Base-by-base conservation (phyloP, 2,797 vertebrate genomes). In the Amblyraja radiata region DNA sequence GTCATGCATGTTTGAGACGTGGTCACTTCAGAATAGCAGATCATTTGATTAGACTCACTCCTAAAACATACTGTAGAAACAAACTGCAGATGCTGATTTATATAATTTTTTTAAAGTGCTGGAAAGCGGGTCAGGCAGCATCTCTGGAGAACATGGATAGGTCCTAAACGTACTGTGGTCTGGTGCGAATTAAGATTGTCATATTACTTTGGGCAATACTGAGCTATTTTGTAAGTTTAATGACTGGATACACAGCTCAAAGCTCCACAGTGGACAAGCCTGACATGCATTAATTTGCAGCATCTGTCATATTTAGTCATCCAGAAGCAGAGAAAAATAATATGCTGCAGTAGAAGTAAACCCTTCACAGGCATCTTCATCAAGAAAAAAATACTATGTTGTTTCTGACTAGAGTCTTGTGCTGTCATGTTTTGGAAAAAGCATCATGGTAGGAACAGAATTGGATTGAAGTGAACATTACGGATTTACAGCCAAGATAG, bases 361-460 rank as follows among this genome's bases (percentile, higher is more conserved):
- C 65, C 88, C 4, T 91, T 73, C 36, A 71, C 68, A 73, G 32
- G 88, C 88, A 91, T 91, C 88, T 21, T 71, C 36, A 91, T 32
- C 23, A 73, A 54, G 4, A 28, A 11, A 71, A 71, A 86, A 86
- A 61, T 63, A 39, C 23, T 1, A 73, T 39, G 68, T 73, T 10
- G 21, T 0, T 91, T 74, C 73, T 91, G 65, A 32, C 8, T 71
- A 68, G 23, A 39, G 63, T 39, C 63, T 65, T 90, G n/a, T n/a
- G 32, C 68, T 90, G n/a, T 39, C 8, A 32, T 32, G 32, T 32
- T 32, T 32, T 28, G 71, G 5, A 10, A 73, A 73, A 21, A 28
- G 46, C 65, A 28, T 16, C 68, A 46, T 73, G 71, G 8, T 46
- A 23, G 8, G 32, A 90, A 73, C 88, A 36, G 88, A 71, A 73